Evolutionary conservation across 1,140 invertebrate genomes (phyloP).

Genomic region (Oedothorax gibbosus): DNA sequence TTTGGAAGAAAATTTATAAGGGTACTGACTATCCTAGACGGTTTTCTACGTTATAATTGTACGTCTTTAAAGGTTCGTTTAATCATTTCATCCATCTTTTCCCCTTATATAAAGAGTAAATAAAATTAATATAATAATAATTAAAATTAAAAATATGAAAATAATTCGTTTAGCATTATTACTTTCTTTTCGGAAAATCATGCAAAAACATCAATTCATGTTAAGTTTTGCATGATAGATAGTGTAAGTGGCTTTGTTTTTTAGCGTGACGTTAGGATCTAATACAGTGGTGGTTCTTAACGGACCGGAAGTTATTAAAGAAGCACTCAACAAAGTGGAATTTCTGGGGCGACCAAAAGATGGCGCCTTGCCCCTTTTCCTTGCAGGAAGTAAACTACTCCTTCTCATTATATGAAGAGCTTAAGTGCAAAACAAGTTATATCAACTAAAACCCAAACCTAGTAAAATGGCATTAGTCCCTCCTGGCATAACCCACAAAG

Average conservation of each 20-base stretch:
- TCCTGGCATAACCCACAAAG: too few species aligned
- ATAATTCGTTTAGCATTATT: background rate
- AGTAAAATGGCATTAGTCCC: too few species aligned
- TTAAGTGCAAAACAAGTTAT: background rate
- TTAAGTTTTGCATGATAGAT: background rate
- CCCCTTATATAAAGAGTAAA: too few species aligned
- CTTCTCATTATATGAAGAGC: background rate
- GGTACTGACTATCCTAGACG: too few species aligned
- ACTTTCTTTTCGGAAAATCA: background rate
- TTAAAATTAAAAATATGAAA: background rate
- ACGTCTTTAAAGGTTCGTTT: too few species aligned
- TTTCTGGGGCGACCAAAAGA: constrained; percentile 61
- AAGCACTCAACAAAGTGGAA: constrained; percentile 61
- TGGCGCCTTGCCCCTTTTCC: constrained; percentile 64
- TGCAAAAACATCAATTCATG: background rate
- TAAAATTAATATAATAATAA: too few species aligned
- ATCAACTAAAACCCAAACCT: too few species aligned
- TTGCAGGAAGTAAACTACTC: constrained; percentile 62
- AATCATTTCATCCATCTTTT: too few species aligned
- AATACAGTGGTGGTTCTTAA: constrained; percentile 45
- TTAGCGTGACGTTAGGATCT: constrained; percentile 1
- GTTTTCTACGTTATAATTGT: too few species aligned
- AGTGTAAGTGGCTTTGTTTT: background rate
- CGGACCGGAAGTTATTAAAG: constrained; percentile 65
- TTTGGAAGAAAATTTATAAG: too few species aligned